Evolutionary conservation across 2,797 vertebrate genomes (phyloP).

Genomic region (Uromys caudimaculatus): DNA sequence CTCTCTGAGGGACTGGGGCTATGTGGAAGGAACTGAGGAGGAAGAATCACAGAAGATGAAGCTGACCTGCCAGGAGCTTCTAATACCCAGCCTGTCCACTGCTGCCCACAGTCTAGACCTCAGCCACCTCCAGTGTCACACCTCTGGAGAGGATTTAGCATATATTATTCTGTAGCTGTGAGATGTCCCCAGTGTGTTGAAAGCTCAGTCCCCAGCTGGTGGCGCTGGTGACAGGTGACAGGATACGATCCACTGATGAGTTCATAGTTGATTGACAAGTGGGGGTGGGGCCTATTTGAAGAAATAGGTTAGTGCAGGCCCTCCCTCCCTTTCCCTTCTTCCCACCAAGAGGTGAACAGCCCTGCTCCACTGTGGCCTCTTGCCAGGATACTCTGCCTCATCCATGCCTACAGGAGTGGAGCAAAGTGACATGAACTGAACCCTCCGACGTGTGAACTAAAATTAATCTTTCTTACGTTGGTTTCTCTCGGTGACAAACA

Average conservation of each 20-base stretch:
- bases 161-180: background rate
- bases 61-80: background rate
- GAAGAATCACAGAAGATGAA: background rate
- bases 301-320: background rate
- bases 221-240: background rate
- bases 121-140: background rate
- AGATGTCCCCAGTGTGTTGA: background rate
- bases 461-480: background rate
- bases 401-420: background rate
- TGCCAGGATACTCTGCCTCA: background rate
- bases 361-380: background rate
- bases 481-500: background rate
- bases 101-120: background rate
- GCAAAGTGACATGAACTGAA: background rate
- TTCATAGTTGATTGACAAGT: background rate
- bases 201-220: background rate
- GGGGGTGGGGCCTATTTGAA: background rate
- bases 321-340: background rate
- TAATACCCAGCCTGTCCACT: background rate
- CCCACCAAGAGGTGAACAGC: background rate
- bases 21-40: background rate
- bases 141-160: background rate
- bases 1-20: background rate
- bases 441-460: background rate
- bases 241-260: background rate